Percentiles rank a stretch among this genome's conserved stretches.
Evolutionary conservation across 2,888 invertebrate genomes (phyloP).

Genomic region (Trichopoda pennipes): DNA sequence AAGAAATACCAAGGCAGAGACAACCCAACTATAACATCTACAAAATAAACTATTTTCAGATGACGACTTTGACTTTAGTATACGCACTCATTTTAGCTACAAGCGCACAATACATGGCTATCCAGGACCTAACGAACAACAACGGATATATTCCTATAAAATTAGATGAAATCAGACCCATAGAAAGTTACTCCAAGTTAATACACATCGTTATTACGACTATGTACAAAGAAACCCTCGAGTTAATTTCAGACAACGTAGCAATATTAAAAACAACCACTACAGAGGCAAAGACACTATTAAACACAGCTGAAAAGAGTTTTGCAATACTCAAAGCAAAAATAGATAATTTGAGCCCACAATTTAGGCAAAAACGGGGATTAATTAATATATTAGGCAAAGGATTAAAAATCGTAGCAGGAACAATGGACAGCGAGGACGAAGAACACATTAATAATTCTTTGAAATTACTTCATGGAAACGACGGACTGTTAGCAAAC

Average conservation of each 20-base stretch:
- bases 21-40: background rate
- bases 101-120: slow-evolving; percentile 47
- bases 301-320: slow-evolving; percentile 23
- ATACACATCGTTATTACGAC: slow-evolving; percentile 59
- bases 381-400: slow-evolving; percentile 2
- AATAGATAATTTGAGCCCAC: background rate
- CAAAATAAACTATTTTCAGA: slow-evolving; percentile 24
- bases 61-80: background rate
- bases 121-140: slow-evolving; percentile 56
- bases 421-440: slow-evolving; percentile 10
- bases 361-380: slow-evolving; percentile 27
- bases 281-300: background rate
- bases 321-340: slow-evolving; percentile 25
- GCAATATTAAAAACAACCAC: background rate
- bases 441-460: slow-evolving; percentile 5
- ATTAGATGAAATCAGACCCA: slow-evolving; percentile 36
- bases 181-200: slow-evolving; percentile 52
- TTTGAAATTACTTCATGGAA: slow-evolving; percentile 4
- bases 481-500: background rate
- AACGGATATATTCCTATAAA: slow-evolving; percentile 63
- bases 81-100: background rate
- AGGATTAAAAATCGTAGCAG: slow-evolving; percentile 16
- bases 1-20: slow-evolving; percentile 5
- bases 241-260: background rate
- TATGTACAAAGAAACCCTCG: background rate